Evolutionary conservation across 64 coral and sea anemone genomes (phyloP).

Genomic region (Exaiptasia diaphana): DNA sequence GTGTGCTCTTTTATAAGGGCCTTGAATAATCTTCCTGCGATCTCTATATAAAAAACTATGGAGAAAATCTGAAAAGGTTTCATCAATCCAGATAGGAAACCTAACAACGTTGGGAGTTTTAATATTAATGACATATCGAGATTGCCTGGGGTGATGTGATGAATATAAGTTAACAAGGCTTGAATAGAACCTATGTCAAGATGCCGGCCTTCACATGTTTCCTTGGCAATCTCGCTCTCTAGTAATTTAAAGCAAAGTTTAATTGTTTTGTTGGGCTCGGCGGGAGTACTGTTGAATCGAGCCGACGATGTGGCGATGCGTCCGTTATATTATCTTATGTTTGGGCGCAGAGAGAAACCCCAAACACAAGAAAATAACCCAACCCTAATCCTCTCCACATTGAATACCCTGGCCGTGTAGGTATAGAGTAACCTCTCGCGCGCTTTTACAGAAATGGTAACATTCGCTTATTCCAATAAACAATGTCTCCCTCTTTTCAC

Average conservation of each 20-base stretch:
- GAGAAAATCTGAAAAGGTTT: not conserved
- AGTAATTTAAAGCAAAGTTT: slow-evolving; percentile 25
- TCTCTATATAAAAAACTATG: not conserved
- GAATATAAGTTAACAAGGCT: slow-evolving; percentile 14
- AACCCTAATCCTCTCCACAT: too few relatives aligned
- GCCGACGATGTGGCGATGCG: too few relatives aligned
- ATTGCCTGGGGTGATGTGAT: not conserved
- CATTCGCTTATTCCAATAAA: too few relatives aligned
- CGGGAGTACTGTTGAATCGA: too few relatives aligned
- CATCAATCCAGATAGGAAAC: not conserved
- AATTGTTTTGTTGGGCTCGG: slow-evolving; percentile 4
- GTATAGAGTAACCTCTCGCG: too few relatives aligned
- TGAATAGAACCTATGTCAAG: not conserved
- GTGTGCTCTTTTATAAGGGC: not conserved
- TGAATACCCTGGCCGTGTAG: too few relatives aligned
- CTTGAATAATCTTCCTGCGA: not conserved
- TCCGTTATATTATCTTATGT: too few relatives aligned
- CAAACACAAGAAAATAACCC: too few relatives aligned
- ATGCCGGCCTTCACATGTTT: not conserved
- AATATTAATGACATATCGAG: not conserved
- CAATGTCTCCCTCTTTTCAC: not conserved
- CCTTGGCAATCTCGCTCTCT: not conserved
- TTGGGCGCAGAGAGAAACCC: too few relatives aligned
- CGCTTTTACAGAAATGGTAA: too few relatives aligned
- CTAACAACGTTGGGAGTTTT: not conserved